These are phyloP conservation scores for Atta colombica DNA, from an alignment of 1,140 invertebrate species.

Conservation along the genomic window DNA sequence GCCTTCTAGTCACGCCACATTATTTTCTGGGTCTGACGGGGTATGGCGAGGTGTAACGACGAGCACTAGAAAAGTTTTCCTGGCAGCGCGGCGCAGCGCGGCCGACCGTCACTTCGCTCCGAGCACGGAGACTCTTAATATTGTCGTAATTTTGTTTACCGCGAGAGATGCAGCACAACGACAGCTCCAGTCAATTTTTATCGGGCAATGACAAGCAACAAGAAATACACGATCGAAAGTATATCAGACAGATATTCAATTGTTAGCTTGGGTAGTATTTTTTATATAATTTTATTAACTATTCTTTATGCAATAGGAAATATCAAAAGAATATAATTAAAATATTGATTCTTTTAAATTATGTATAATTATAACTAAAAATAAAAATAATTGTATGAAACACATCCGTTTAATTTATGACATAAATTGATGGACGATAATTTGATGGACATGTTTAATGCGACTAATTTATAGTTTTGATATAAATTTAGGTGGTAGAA, in stretches of 20 bases:
- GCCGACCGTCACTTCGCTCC: slow-evolving; percentile 42
- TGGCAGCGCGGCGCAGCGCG: slow-evolving; percentile 12
- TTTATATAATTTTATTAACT: background rate
- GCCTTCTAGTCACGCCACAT: slow-evolving; percentile 67
- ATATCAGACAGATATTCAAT: background rate
- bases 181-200: slow-evolving; percentile 52
- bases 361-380: background rate
- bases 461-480: background rate
- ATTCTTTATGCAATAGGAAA: background rate
- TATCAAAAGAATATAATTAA: background rate
- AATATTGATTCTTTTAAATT: background rate
- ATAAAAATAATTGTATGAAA: background rate
- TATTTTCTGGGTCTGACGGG: slow-evolving; percentile 63
- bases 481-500: background rate
- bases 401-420: background rate
- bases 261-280: background rate
- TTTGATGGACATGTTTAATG: background rate
- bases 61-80: slow-evolving; percentile 56
- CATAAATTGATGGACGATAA: no score
- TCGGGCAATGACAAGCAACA: slow-evolving; percentile 5
- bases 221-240: background rate
- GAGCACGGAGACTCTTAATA: slow-evolving; percentile 44
- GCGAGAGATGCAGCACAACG: slow-evolving; percentile 1
- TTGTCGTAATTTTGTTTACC: slow-evolving; percentile 49
- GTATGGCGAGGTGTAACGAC: slow-evolving; percentile 57